phyloP scores from a whole-genome alignment of 2,888 invertebrate species.

The Morinoia aosen region DNA sequence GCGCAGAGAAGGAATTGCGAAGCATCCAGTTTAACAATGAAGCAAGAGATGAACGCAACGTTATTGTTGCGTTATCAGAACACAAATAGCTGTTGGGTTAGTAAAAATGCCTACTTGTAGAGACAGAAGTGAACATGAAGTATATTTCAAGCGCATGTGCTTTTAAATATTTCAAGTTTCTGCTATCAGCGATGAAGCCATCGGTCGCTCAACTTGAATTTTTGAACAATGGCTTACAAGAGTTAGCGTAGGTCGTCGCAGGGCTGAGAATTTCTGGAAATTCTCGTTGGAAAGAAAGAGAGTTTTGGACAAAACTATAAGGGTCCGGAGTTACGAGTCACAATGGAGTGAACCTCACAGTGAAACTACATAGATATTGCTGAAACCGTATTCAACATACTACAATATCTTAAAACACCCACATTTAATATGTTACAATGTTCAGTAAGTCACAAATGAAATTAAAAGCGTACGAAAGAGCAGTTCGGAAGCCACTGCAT shows the following conservation, averaged over 20 bases:
- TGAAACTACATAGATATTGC: too few relatives aligned
- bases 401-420: neutral
- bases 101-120: neutral
- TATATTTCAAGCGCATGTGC: too few relatives aligned
- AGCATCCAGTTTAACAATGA: neutral
- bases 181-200: neutral
- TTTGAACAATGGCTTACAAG: neutral
- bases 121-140: too few relatives aligned
- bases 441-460: neutral
- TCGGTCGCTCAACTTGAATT: neutral
- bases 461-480: neutral
- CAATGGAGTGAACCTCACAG: too few relatives aligned
- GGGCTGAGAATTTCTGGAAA: neutral
- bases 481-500: neutral
- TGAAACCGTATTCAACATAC: too few relatives aligned
- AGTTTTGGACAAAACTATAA: too few relatives aligned
- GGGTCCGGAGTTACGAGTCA: too few relatives aligned
- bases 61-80: neutral
- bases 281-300: too few relatives aligned
- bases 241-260: neutral
- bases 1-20: neutral
- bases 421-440: neutral
- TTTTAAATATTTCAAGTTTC: too few relatives aligned
- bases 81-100: neutral
- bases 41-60: neutral